Evolutionary conservation across 2,888 invertebrate genomes (phyloP).

Genomic region (Drosophila setosimentum): DNA sequence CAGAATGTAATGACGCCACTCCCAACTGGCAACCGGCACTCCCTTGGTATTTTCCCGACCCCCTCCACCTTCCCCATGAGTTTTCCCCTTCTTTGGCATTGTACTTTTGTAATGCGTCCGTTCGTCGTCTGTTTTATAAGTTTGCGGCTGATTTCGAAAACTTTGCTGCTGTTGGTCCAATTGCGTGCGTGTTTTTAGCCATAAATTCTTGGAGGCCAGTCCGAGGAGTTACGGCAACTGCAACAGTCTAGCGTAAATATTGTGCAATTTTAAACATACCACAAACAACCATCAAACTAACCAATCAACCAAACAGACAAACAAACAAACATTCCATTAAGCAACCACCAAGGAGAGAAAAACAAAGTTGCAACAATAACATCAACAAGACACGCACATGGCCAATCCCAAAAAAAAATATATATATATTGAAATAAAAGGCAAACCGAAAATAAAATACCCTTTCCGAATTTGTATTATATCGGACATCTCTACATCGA

Average conservation of each 20-base stretch:
- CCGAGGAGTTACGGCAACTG: slow-evolving; percentile 23
- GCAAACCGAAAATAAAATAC: not conserved
- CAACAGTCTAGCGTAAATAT: slow-evolving; percentile 3
- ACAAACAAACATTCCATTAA: slow-evolving; percentile 22
- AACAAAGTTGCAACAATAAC: not conserved
- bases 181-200: slow-evolving; percentile 68
- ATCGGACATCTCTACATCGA: not conserved
- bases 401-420: not conserved
- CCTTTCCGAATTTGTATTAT: not conserved
- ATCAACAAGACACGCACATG: slow-evolving; percentile 19
- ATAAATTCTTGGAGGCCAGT: slow-evolving; percentile 52
- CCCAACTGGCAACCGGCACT: slow-evolving; percentile 26
- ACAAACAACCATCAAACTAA: slow-evolving; percentile 37
- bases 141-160: slow-evolving; percentile 22
- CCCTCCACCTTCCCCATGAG: not conserved
- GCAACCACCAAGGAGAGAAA: slow-evolving; percentile 13
- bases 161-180: slow-evolving; percentile 31
- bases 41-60: not conserved
- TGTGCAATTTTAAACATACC: slow-evolving; percentile 35
- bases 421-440: not conserved
- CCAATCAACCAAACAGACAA: slow-evolving; percentile 31
- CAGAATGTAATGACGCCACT: slow-evolving; percentile 16
- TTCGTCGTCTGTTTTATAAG: slow-evolving; percentile 29
- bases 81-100: not conserved
- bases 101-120: slow-evolving; percentile 13